A percentile compares a stretch with the other conserved stretches of the same genome.
These are phyloP conservation scores for Dione juno DNA, from an alignment of 2,888 invertebrate genomes.

Conservation along the genomic window DNA sequence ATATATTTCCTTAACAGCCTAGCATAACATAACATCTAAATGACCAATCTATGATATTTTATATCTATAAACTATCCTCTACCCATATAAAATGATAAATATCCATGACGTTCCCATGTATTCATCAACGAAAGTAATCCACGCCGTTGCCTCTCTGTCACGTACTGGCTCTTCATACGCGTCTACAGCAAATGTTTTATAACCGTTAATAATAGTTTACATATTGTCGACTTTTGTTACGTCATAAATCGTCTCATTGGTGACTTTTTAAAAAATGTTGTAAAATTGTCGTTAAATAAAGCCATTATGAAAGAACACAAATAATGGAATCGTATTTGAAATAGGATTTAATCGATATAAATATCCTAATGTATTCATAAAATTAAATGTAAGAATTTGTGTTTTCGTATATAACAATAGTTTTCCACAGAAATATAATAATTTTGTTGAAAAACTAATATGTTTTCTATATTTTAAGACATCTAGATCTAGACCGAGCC, in stretches of 20 bases:
- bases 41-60: not conserved
- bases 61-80: not conserved
- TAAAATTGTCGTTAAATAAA: slow-evolving; percentile 9
- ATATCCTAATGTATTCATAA: not conserved
- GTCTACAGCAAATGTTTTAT: slow-evolving; percentile 25
- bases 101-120: slow-evolving; percentile 52
- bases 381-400: not conserved
- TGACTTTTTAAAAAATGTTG: slow-evolving; percentile 1
- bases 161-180: slow-evolving; percentile 50
- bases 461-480: too few relatives aligned
- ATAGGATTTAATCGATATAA: not conserved
- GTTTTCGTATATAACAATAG: too few relatives aligned
- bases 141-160: slow-evolving; percentile 55
- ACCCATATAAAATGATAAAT: slow-evolving; percentile 40
- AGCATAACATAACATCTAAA: not conserved
- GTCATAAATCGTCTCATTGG: slow-evolving; percentile 4
- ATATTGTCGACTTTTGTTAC: slow-evolving; percentile 24
- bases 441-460: too few relatives aligned
- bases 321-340: not conserved
- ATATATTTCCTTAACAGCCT: too few relatives aligned
- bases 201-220: slow-evolving; percentile 31
- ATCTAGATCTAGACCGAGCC: too few relatives aligned
- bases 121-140: slow-evolving; percentile 60
- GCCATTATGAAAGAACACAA: not conserved
- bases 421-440: too few relatives aligned